Evolutionary conservation across 2,113 vertebrate species (phyloP), one percentile per base, ranked within the genome.

Genomic region (Micronycteris hirsuta): DNA sequence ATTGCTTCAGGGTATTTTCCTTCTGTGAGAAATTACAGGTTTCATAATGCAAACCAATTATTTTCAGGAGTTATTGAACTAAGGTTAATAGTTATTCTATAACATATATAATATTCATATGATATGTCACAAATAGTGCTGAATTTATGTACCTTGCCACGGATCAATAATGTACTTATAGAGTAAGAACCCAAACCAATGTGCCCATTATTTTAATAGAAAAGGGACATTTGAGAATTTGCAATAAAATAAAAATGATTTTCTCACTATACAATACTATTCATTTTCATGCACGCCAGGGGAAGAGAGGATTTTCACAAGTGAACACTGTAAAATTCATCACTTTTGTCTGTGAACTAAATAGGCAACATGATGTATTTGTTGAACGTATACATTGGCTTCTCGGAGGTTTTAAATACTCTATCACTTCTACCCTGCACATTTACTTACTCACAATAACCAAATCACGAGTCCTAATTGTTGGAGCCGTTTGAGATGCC

Each of bases 21-120:
- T 92, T 94, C 92, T 86, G 71, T 95, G 82, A 97, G 54, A 91
- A 97, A 92, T 92, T 73, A 43, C 33, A 78, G 82, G 61, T 94
- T 96, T 91, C 43, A 52, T 95, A 91, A 94, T 14, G 6, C 47
- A 86, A 95, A 73, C 47, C 91, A 97, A 97, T 96, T 94, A 95
- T 97, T 96, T 56, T 82, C 26, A 68, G 26, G 33, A 78, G 17
- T 87, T 88, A 90, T 70, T 70, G 92, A 54, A 52, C 38, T 85
- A 92, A 87, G 54, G 52, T 63, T 74, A 94, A 74, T 70, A 96
- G n/a, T 65, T 52, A 88, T 73, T 87, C 33, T 63, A 63, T 28
- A 93, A 36, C 68, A 41, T 65, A 92, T 96, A 94, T 90, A 90
- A 92, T 43, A 88, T 54, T 58, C 49, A 38, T 73, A 47, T 71